phyloP scores from a whole-genome alignment of 1,140 invertebrate genomes.

The Drosophila parvula region DNA sequence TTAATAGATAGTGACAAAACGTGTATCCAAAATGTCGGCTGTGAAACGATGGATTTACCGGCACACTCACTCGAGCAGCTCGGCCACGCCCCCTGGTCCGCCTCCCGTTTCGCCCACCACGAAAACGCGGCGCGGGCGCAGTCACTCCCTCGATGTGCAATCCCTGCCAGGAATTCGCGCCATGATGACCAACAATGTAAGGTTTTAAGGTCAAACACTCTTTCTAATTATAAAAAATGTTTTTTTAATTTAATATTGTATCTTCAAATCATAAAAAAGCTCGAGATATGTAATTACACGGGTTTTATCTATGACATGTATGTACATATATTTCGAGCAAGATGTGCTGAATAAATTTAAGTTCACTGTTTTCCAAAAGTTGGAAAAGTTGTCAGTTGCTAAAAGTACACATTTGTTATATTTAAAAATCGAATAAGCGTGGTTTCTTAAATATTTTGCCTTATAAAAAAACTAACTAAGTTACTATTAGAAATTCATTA shows the following conservation, averaged over 20 bases:
- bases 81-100: conserved; percentile 79
- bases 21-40: conserved; percentile 86
- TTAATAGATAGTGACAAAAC: conserved; percentile 5
- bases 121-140: conserved; percentile 85
- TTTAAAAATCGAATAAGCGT: too few relatives aligned
- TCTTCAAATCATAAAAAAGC: too few relatives aligned
- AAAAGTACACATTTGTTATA: too few relatives aligned
- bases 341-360: too few relatives aligned
- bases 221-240: neutral
- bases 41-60: conserved; percentile 86
- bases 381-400: too few relatives aligned
- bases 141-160: conserved; percentile 90
- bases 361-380: too few relatives aligned
- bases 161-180: conserved; percentile 89
- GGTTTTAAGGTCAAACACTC: conserved; percentile 1
- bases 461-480: too few relatives aligned
- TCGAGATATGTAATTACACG: too few relatives aligned
- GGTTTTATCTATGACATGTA: too few relatives aligned
- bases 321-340: too few relatives aligned
- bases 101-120: conserved; percentile 67
- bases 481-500: neutral
- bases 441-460: too few relatives aligned
- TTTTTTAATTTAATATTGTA: too few relatives aligned
- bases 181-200: conserved; percentile 65
- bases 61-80: conserved; percentile 84